Evolutionary conservation across 2,797 vertebrate species (phyloP), one percentile per base, ranked within the genome.

Genomic region (Anguilla marmorata): DNA sequence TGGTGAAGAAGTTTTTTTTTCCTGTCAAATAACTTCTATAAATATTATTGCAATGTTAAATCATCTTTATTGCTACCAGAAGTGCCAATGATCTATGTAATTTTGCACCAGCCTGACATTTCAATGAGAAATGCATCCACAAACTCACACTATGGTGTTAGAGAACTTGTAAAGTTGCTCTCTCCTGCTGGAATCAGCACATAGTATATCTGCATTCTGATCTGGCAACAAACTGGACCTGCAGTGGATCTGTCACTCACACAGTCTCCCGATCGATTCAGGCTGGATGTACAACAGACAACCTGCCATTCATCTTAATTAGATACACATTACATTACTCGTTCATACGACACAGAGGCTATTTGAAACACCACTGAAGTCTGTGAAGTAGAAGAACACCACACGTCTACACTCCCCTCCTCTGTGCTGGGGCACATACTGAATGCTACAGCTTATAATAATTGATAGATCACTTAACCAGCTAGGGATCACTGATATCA

Each of bases 221-320:
- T 58, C 84, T 56, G 30, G 52, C 30, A 48, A 83, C 21, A 50
- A 83, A 37, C 30, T 19, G 14, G 50, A 58, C n/a, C 0, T 45
- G 33, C 58, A 37, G 56, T 66, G 58, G 45, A 12, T 33, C 84
- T 85, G 84, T 41, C 84, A 66, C 7, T 85, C 84, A 85, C 9
- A 60, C 56, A 45, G 33, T 85, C 84, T 41, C 54, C 19, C 37
- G 19, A 85, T 85, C 58, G 56, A 85, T 85, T 33, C 33, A 21
- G 21, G 21, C 33, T 21, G 84, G 56, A 63, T 60, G 56, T 58
- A 41, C 58, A 85, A n/a, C 84, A 85, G 30, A 66, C 37, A 45
- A 63, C 37, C 56, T 85, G 56, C 54, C 84, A 48, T 85, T 63
- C 56, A 66, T 85, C 33, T 85, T 85, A 85, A 85, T 85, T 85